Evolutionary conservation across 2,113 vertebrate species (phyloP), one percentile per base, ranked within the genome.

Genomic region (Nymphicus hollandicus): DNA sequence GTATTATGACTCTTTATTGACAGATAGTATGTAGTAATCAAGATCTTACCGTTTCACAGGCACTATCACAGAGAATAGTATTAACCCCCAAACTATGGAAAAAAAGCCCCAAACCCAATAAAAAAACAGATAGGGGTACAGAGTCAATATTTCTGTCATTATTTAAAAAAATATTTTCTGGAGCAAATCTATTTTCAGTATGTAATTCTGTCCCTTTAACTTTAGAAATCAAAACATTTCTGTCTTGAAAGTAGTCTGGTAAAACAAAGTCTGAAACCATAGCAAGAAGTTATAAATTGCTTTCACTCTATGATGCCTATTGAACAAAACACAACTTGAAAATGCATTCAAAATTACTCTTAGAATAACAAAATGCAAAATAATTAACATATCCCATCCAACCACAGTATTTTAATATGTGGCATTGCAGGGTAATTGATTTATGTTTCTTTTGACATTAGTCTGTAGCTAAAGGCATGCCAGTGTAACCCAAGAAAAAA

Each of bases 381-480:
- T 64, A 31, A 88, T 91, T 81, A 86, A 52, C 13, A 28, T 43
- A 60, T 24, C 9, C 4, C 29, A 18, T 50, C 9, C 31, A 88
- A 23, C 25, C 70, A 33, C 4, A 70, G 11, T 41, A 63, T 81
- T 86, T 73, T 84, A 83, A 69, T 71, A 50, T 53, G 25, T 66
- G 8, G 9, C 24, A 47, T 86, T 92, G 89, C 4, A 65, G 11
- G 17, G 31, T 3, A 85, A 55, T 64, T 84, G 65, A 94, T 68
- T 80, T 82, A 39, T 68, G 91, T 91, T 93, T 79, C 37, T 81
- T 92, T 83, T 82, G 77, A 69, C 80, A 68, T 64, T 41, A 71
- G 46, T 87, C 52, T 64, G 25, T 82, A 88, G 73, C 81, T 92
- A 76, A 82, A 95, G 78, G 73, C 70, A n/a, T 88, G 17, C 7